These are phyloP conservation scores for Petrocephalus schoutedeni DNA, from an alignment of 2,797 vertebrate species.

Conservation along the genomic window DNA sequence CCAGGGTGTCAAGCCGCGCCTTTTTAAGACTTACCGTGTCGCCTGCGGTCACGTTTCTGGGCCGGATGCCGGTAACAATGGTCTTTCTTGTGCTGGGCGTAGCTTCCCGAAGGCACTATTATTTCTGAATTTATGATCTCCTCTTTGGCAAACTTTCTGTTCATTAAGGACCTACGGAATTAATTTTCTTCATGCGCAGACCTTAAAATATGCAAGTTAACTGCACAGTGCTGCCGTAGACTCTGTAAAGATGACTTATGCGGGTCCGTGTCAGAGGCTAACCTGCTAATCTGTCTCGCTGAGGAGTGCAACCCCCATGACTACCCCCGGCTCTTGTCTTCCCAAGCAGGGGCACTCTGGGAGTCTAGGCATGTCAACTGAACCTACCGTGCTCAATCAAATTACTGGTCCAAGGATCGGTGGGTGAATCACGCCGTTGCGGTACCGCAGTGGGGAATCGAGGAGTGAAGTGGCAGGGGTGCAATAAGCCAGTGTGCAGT, in stretches of 20 bases:
- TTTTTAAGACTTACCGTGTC: neutral
- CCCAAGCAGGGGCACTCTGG: neutral
- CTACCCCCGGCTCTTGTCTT: neutral
- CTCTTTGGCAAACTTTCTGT: neutral
- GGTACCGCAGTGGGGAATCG: neutral
- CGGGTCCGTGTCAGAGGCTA: neutral
- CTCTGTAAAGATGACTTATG: neutral
- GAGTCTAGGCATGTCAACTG: neutral
- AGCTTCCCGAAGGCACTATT: neutral
- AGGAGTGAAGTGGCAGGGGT: neutral
- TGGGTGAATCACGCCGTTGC: neutral
- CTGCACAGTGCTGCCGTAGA: neutral
- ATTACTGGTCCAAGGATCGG: neutral
- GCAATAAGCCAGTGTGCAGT: too few species aligned
- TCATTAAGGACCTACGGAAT: constrained; percentile 2
- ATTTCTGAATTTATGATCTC: neutral
- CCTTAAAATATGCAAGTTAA: neutral
- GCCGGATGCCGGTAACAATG: neutral
- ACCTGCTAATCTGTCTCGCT: neutral
- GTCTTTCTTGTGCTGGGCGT: neutral
- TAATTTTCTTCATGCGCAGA: neutral
- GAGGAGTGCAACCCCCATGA: neutral
- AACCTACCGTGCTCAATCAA: neutral
- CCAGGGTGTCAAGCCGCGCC: neutral
- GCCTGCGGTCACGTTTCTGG: neutral